Evolutionary conservation across 2,888 invertebrate species (phyloP), one percentile per base, ranked within the genome.

Genomic region (Ditula angustiorana): DNA sequence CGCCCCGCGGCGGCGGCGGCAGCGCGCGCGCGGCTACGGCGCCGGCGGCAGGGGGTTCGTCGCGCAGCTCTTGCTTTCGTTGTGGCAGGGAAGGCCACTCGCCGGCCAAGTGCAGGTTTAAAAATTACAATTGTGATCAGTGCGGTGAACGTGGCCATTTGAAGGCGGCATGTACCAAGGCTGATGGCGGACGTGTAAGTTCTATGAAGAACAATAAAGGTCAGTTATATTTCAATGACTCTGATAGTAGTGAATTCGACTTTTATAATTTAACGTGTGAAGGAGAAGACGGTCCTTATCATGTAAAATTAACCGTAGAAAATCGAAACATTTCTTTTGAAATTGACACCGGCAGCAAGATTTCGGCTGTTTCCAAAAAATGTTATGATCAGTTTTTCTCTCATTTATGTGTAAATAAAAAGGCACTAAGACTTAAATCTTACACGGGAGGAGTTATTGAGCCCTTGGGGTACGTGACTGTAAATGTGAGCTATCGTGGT

Each of bases 111-210:
- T 35, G 41, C 13, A 4, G 35, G 13, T 19, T 19, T 23, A 46
- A 46, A 23, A 19, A 46, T 46, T 46, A 46, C 46, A 46, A 23
- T 23, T 46, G 46, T 46, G 46, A 46, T 16, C 19, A 46, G 46
- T 46, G 46, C 46, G 46, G 46, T 46, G 46, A 46, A 46, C 19
- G 24, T n/a, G 46, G 46, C 11, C 46, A 46, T 46, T 19, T 46
- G 2, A 35, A 35, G 35, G 35, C 13, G 2, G 35, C 10, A n/a
- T 35, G 35, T 35, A 35, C 35, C 11, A 35, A 35, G 35, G 10
- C 35, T 10, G 35, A 35, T 3, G 3, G 5, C 10, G 35, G 35
- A 35, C 35, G 35, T 35, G 10, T 11, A n/a, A 35, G 13, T 10
- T 35, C 35, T 7, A 35, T n/a, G 13, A 35, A 35, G 35, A 7